A percentile compares a stretch with the other conserved stretches of the same genome.
phyloP scores from a whole-genome alignment of 1,140 invertebrate genomes.

The Zaprionus davidi region DNA sequence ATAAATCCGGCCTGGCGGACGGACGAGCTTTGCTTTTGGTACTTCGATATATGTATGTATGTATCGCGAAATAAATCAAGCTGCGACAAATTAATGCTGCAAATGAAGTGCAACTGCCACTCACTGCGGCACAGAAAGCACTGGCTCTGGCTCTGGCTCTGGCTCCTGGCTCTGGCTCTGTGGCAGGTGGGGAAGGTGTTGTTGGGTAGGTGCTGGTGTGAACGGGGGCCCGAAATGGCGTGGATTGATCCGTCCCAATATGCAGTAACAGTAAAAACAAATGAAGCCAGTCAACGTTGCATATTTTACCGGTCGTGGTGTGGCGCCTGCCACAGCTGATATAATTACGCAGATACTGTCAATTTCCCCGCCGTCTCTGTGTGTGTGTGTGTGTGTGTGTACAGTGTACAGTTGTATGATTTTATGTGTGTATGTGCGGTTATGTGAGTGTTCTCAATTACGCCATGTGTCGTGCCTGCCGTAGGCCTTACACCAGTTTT shows the following conservation, averaged over 20 bases:
- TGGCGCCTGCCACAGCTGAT: conserved; percentile 58
- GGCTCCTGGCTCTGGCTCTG: no score
- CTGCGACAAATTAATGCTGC: conserved; percentile 80
- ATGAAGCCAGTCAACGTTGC: conserved; percentile 81
- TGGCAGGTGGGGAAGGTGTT: conserved; percentile 1
- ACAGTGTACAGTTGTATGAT: not conserved
- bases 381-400: conserved; percentile 3
- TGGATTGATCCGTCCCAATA: conserved; percentile 62
- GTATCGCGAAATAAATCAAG: conserved; percentile 74
- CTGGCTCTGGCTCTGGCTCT: no score
- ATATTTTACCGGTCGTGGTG: conserved; percentile 66
- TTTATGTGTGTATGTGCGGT: not conserved
- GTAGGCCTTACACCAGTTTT: conserved; percentile 43
- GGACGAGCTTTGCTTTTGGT: conserved; percentile 2
- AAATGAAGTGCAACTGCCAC: conserved; percentile 80
- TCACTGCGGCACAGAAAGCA: conserved; percentile 11
- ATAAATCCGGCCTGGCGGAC: conserved; percentile 56
- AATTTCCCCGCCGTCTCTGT: conserved; percentile 56
- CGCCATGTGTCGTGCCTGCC: not conserved
- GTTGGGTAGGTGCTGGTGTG: conserved; percentile 23
- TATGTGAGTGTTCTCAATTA: conserved; percentile 7
- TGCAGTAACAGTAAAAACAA: conserved; percentile 83
- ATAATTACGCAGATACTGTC: conserved; percentile 81
- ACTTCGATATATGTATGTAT: conserved; percentile 23
- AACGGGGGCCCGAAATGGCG: conserved; percentile 23